phyloP scores from a whole-genome alignment of 2,797 vertebrate species.

The Anolis apletophallus region DNA sequence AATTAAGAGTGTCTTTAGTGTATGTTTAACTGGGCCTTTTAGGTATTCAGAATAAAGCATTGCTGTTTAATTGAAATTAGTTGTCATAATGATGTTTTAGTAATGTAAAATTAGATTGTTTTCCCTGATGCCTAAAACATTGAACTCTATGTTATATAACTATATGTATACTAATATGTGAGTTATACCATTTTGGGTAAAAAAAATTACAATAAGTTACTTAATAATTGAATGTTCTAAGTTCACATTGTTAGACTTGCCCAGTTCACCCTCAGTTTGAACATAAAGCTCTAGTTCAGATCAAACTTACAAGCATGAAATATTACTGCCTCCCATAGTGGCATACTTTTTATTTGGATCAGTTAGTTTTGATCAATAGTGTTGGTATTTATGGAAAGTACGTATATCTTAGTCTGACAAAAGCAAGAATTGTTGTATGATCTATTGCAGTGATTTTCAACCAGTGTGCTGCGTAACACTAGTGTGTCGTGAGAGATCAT shows the following conservation, averaged over 20 bases:
- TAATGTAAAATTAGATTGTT: constrained; percentile 61
- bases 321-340: background rate
- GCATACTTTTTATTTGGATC: background rate
- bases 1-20: constrained; percentile 79
- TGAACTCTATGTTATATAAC: constrained; percentile 20
- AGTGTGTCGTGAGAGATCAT: no score
- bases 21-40: constrained; percentile 78
- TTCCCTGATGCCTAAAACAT: constrained; percentile 41
- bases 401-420: background rate
- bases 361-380: background rate
- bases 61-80: constrained; percentile 76
- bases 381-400: background rate
- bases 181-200: background rate
- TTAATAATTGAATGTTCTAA: constrained; percentile 5
- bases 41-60: constrained; percentile 75
- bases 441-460: no score
- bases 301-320: background rate
- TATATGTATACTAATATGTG: constrained; percentile 18
- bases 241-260: background rate
- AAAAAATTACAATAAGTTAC: background rate
- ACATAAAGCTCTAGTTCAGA: background rate
- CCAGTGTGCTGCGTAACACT: no score
- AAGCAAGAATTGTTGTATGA: background rate
- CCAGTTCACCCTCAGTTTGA: background rate
- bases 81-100: constrained; percentile 68